Evolutionary conservation across 2,888 invertebrate genomes (phyloP).

Genomic region (Luffia ferchaultella): DNA sequence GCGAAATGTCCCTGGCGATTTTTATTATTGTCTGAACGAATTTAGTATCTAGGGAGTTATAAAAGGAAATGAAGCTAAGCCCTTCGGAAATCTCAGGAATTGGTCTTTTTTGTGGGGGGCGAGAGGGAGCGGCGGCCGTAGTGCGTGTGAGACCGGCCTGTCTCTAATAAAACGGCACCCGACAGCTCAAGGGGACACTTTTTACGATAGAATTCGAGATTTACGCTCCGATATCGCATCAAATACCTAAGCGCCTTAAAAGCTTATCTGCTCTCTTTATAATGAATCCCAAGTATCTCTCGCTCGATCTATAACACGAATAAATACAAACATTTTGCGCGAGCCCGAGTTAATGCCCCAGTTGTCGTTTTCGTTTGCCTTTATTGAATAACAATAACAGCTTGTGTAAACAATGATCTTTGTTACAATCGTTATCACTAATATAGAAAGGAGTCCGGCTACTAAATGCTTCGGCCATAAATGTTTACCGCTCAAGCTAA

Average conservation of each 20-base stretch:
- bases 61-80: conserved; percentile 66
- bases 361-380: background rate
- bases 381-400: no score
- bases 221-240: conserved; percentile 25
- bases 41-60: conserved; percentile 64
- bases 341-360: background rate
- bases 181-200: conserved; percentile 48
- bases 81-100: conserved; percentile 65
- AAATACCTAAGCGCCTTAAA: background rate
- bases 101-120: conserved; percentile 60
- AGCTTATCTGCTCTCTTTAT: background rate
- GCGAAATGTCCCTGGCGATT: conserved; percentile 51
- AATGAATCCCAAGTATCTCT: background rate
- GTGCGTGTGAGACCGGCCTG: conserved; percentile 54
- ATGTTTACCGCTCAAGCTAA: no score
- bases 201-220: conserved; percentile 53
- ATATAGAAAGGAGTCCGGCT: no score
- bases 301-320: background rate
- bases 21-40: conserved; percentile 63
- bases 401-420: no score
- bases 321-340: background rate
- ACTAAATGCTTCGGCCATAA: no score
- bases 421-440: no score
- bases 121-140: conserved; percentile 43
- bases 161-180: conserved; percentile 51